phyloP scores from a whole-genome alignment of 2,113 vertebrate species.

The Apeltes quadracus region DNA sequence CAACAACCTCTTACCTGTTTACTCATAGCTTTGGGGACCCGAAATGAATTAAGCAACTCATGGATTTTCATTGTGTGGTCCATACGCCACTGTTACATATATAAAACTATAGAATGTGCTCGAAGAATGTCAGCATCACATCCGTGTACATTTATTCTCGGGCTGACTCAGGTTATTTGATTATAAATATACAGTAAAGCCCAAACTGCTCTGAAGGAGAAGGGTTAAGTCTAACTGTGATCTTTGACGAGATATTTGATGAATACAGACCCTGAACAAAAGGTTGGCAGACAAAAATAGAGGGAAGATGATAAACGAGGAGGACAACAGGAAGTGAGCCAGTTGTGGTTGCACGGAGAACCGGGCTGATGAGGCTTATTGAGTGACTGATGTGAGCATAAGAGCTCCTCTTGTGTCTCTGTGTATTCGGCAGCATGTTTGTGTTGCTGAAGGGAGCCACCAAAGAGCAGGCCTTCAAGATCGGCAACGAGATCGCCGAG shows the following conservation, averaged over 20 bases:
- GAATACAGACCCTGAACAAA: neutral
- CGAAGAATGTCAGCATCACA: neutral
- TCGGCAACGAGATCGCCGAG: conserved; percentile 96
- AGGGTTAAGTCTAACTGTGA: neutral
- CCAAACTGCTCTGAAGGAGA: neutral
- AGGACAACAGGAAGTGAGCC: no score
- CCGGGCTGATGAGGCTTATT: neutral
- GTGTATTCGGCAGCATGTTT: conserved; percentile 86
- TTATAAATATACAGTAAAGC: neutral
- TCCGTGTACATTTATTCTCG: neutral
- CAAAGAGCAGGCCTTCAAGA: conserved; percentile 98
- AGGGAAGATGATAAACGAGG: neutral
- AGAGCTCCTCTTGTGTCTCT: neutral
- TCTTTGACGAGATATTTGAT: neutral
- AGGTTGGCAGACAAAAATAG: neutral
- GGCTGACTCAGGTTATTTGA: neutral
- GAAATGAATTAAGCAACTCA: no score
- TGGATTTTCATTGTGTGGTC: no score
- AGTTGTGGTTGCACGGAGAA: no score
- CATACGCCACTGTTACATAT: neutral
- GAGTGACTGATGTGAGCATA: neutral
- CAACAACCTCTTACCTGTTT: no score
- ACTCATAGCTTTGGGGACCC: no score
- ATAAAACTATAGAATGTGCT: neutral
- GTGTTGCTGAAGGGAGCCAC: conserved; percentile 96